Percentiles rank a stretch among this genome's conserved stretches.
Evolutionary conservation across 2,888 invertebrate species (phyloP).

Genomic region (Caenorhabditis becei): DNA sequence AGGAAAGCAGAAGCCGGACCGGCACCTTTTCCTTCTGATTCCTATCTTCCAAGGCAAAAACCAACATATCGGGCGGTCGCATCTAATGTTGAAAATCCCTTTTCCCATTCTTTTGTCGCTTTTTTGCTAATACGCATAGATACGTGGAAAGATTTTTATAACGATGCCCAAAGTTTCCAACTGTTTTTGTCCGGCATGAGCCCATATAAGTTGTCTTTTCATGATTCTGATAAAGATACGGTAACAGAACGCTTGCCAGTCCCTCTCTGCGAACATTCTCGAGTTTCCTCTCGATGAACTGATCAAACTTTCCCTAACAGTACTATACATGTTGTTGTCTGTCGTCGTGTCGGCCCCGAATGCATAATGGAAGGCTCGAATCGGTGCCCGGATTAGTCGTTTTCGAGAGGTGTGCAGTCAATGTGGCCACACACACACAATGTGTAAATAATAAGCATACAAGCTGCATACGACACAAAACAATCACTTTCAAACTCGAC

Average conservation of each 20-base stretch:
- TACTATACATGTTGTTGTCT: neutral
- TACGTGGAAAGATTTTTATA: neutral
- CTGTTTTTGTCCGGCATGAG: too few species aligned
- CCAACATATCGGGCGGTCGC: slow-evolving; percentile 15
- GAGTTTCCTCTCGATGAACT: neutral
- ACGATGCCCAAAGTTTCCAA: neutral
- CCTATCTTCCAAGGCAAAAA: slow-evolving; percentile 14
- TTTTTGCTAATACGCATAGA: neutral
- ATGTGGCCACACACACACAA: slow-evolving; percentile 10
- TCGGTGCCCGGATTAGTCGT: slow-evolving; percentile 49
- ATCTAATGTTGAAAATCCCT: slow-evolving; percentile 27
- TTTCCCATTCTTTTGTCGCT: neutral
- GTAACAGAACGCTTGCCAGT: too few species aligned
- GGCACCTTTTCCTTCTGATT: slow-evolving; percentile 29
- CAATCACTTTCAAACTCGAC: slow-evolving; percentile 32
- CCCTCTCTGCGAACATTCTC: too few species aligned
- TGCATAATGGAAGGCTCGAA: slow-evolving; percentile 36
- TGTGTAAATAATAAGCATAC: slow-evolving; percentile 56
- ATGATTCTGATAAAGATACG: too few species aligned
- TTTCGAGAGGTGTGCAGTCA: slow-evolving; percentile 50
- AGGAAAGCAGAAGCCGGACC: slow-evolving; percentile 24
- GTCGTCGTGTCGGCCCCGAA: neutral
- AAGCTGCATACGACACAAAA: slow-evolving; percentile 40
- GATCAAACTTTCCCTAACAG: neutral
- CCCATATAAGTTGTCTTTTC: too few species aligned